Evolutionary conservation across 1,140 invertebrate genomes (phyloP).

Genomic region (Venustaconcha ellipsiformis): DNA sequence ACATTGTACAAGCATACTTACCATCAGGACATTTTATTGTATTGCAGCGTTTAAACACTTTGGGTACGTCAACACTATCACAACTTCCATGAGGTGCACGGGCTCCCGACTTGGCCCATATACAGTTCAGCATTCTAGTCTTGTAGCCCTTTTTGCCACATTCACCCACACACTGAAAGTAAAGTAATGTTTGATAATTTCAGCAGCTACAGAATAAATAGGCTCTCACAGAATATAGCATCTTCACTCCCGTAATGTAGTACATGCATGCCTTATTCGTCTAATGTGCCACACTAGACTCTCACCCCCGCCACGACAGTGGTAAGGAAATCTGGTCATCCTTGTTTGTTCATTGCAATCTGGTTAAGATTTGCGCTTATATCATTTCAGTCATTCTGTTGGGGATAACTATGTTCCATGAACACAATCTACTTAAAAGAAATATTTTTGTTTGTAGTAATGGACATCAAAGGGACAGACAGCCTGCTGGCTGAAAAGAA

Average conservation of each 20-base stretch:
- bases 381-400: too few species aligned
- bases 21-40: constrained; percentile 28
- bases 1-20: constrained; percentile 9
- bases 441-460: too few species aligned
- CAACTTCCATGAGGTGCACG: constrained; percentile 38
- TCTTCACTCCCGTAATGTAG: neutral
- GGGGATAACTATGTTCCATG: too few species aligned
- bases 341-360: neutral
- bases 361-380: too few species aligned
- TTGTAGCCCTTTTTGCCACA: constrained; percentile 45
- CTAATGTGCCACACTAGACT: neutral
- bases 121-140: constrained; percentile 43
- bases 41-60: constrained; percentile 27
- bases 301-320: neutral
- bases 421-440: too few species aligned
- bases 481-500: too few species aligned
- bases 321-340: neutral
- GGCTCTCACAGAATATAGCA: too few species aligned
- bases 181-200: neutral
- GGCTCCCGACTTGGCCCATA: constrained; percentile 38
- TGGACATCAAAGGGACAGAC: too few species aligned
- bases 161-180: constrained; percentile 42
- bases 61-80: constrained; percentile 32
- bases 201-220: neutral
- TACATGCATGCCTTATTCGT: neutral